Evolutionary conservation across 2,113 vertebrate species (phyloP).

Genomic region (Entomyzon cyanotis): DNA sequence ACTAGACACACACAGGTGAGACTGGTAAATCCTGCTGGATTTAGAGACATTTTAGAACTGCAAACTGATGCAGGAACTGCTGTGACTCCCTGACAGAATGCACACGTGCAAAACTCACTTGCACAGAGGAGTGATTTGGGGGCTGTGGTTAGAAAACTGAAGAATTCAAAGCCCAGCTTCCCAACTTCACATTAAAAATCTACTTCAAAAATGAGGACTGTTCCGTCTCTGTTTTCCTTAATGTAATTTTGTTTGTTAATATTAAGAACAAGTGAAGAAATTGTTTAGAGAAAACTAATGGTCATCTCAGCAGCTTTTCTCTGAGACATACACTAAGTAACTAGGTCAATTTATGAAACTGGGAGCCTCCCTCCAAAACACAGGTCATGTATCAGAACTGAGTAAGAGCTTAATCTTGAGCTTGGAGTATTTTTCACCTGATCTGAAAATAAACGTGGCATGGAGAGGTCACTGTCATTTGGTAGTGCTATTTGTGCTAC

Average conservation of each 20-base stretch:
- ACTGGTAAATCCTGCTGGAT: background rate
- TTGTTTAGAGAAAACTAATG: background rate
- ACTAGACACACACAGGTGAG: background rate
- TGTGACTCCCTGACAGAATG: background rate
- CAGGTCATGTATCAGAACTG: background rate
- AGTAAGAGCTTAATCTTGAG: background rate
- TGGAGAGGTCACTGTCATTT: background rate
- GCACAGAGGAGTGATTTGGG: background rate
- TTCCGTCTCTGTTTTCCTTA: background rate
- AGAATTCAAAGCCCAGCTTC: background rate
- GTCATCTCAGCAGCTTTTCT: background rate
- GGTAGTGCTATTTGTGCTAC: background rate
- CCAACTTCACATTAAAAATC: background rate
- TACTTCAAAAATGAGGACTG: background rate
- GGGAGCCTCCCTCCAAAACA: background rate
- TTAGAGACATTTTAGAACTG: background rate
- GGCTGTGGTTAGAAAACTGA: background rate
- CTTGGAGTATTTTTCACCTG: background rate
- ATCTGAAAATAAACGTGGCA: background rate
- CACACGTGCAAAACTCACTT: background rate
- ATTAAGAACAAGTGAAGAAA: background rate
- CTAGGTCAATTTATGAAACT: background rate
- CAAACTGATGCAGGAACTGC: background rate
- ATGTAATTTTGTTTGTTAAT: background rate
- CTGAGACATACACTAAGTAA: background rate